These are phyloP conservation scores for Microchrysa polita DNA, from an alignment of 2,888 invertebrate genomes.

Conservation along the genomic window DNA sequence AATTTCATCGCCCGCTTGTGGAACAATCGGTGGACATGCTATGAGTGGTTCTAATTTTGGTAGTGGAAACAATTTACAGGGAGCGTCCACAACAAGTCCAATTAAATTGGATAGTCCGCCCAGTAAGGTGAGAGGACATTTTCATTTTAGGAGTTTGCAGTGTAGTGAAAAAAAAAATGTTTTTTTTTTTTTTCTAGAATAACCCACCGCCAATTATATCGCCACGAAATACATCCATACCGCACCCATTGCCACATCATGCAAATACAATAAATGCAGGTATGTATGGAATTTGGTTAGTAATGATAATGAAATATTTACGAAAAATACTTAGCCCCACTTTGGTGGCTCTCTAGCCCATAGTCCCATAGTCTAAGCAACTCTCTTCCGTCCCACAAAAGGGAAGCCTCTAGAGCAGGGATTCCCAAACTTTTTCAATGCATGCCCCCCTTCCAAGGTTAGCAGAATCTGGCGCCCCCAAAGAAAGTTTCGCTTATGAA, in stretches of 20 bases:
- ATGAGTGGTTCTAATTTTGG: conserved; percentile 31
- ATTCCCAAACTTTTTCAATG: too few species aligned
- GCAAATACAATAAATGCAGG: conserved; percentile 56
- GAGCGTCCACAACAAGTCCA: conserved; percentile 40
- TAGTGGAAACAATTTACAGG: conserved; percentile 51
- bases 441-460: too few species aligned
- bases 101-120: conserved; percentile 50
- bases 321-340: too few species aligned
- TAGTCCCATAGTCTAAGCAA: too few species aligned
- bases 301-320: too few species aligned
- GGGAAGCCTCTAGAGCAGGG: too few species aligned
- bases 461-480: too few species aligned
- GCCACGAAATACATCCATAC: conserved; percentile 63
- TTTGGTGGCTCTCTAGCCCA: too few species aligned
- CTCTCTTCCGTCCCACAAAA: too few species aligned
- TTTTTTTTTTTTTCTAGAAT: conserved; percentile 31
- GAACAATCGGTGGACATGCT: conserved; percentile 45
- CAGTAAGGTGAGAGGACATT: conserved; percentile 51
- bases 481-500: too few species aligned
- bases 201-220: conserved; percentile 54
- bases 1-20: conserved; percentile 50
- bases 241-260: conserved; percentile 65
- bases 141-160: too few species aligned
- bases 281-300: too few species aligned
- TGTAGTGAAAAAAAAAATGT: neutral